Conservation (phyloP, 2,888 invertebrate genomes). For the Sphaerophoria rueppellii region DNA sequence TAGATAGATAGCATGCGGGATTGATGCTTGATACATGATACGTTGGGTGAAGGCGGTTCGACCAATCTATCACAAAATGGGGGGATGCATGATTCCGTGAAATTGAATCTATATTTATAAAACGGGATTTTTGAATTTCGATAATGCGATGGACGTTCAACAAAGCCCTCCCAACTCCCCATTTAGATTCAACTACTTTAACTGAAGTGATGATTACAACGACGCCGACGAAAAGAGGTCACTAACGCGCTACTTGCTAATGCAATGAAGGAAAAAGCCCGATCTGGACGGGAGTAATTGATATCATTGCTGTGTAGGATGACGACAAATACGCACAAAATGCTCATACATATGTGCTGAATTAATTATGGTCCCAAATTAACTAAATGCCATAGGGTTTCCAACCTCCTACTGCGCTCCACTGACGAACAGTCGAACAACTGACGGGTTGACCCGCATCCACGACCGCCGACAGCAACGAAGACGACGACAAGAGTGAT, state of each 20-base stretch:
- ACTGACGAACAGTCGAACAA: not conserved
- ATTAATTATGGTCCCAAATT: constrained; percentile 47
- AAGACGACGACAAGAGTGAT: constrained; percentile 23
- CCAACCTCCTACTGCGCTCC: not conserved
- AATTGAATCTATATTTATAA: constrained; percentile 19
- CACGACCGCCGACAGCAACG: not conserved
- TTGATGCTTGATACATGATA: not conserved
- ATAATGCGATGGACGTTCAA: not conserved
- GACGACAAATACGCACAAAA: constrained; percentile 15
- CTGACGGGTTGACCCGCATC: too few relatives aligned
- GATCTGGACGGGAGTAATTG: constrained; percentile 24
- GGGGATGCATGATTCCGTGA: constrained; percentile 17
- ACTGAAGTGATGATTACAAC: not conserved
- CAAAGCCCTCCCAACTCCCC: not conserved
- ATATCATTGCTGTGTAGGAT: constrained; percentile 13
- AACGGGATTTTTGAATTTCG: not conserved
- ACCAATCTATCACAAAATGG: not conserved
- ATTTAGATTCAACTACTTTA: constrained; percentile 28
- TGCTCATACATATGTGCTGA: not conserved
- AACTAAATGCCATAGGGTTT: constrained; percentile 12
- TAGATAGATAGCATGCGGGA: constrained; percentile 5
- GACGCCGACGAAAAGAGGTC: constrained; percentile 10
- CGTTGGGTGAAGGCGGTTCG: not conserved
- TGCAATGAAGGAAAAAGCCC: constrained; percentile 26
- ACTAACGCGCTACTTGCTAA: not conserved